Evolutionary conservation across 2,888 invertebrate species (phyloP), one percentile per base, ranked within the genome.

Genomic region (Pteria penguin): DNA sequence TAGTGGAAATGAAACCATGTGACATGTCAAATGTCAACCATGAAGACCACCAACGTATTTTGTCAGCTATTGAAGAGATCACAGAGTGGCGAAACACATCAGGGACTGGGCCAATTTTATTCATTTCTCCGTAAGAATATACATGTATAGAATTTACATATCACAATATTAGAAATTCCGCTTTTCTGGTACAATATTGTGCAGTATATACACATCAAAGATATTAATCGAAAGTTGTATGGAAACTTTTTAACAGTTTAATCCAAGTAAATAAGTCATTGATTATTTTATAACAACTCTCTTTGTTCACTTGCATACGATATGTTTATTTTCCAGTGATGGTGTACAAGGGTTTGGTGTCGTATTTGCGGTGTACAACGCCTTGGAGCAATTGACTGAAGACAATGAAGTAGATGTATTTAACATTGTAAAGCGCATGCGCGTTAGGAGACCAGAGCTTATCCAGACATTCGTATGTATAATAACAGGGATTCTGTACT

Each of bases 391-490:
- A 24, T 3, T 68, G 11, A 57, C 57, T 11, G n/a, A 57, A n/a
- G 68, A 68, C 33, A 57, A 55, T 18, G 68, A 68, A 14, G 68
- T 68, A n/a, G 68, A 68, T 32, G 24, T 68, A 8, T 57, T 32
- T 31, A 68, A 68, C 57, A 68, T 68, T 57, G 68, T 68, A 18
- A 27, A 52, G 22, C 54, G 24, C n/a, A n/a, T 68, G 55, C 68
- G 55, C n/a, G 33, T 55, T 26, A 57, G 68, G 11, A 24, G 68
- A 54, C 68, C 68, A 2, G 68, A 68, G 33, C 57, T 68, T 29
- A 24, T 68, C 3, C 55, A 31, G 14, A 52, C 57, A 8, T 68
- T 57, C 57, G 68, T 68, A 32, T 57, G 68, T 68, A 26, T 14
- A n/a, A n/a, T n/a, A n/a, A n/a, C n/a, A n/a, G n/a, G n/a, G n/a